phyloP scores from a whole-genome alignment of 2,113 vertebrate species.

The Cinclus cinclus region DNA sequence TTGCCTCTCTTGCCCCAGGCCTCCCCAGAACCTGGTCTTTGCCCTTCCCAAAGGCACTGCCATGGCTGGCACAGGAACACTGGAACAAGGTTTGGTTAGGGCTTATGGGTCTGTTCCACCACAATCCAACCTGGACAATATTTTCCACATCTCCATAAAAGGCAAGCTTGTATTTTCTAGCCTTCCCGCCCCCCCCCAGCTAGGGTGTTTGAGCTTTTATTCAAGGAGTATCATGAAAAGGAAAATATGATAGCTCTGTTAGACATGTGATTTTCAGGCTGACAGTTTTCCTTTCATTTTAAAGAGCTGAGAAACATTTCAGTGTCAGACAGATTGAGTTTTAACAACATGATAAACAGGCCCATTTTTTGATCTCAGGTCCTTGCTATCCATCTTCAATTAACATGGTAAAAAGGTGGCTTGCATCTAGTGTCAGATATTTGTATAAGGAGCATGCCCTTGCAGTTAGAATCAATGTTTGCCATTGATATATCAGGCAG shows the following conservation, averaged over 20 bases:
- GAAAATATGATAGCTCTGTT: constrained; percentile 22
- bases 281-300: constrained; percentile 62
- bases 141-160: not conserved
- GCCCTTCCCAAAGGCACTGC: not conserved
- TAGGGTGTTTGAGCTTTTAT: not conserved
- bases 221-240: not conserved
- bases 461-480: constrained; percentile 43
- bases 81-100: not conserved
- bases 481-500: constrained; percentile 31
- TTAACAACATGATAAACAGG: constrained; percentile 62
- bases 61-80: not conserved
- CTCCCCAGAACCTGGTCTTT: not conserved
- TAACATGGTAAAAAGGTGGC: constrained; percentile 58
- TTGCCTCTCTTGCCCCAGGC: not conserved
- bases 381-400: constrained; percentile 34
- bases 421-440: constrained; percentile 9
- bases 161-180: not conserved
- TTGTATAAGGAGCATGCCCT: constrained; percentile 43
- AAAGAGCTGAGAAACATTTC: constrained; percentile 50
- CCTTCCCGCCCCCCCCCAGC: not conserved
- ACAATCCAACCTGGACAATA: not conserved
- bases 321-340: constrained; percentile 52
- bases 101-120: not conserved
- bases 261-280: constrained; percentile 52
- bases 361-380: constrained; percentile 59